Evolutionary conservation across 2,113 vertebrate species (phyloP), one percentile per base, ranked within the genome.

Genomic region (Rhinopithecus roxellana): DNA sequence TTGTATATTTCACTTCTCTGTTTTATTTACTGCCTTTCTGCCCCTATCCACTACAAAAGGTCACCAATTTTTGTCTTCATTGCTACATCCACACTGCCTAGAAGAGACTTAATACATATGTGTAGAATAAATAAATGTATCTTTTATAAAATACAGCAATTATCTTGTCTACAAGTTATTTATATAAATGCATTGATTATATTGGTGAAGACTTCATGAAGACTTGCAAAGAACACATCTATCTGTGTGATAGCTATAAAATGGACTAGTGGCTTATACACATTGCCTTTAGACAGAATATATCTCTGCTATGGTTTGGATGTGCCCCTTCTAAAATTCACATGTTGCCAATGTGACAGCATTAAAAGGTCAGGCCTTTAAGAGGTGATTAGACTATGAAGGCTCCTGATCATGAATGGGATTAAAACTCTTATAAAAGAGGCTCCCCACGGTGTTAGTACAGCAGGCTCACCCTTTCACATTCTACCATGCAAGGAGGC

Each of bases 211-310:
- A 10, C 30, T 82, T 64, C 30, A 5, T 32, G 32, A 64, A 30
- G 27, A 64, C 30, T 32, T 84, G 4, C 64, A 18, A 94, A 83
- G 45, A 89, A 80, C 8, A 5, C 3, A 4, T 0, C 0, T 0
- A 2, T 45, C 16, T 55, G 38, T 43, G 5, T 23, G 20, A 69
- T 50, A 23, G 5, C 43, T 80, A 40, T 59, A n/a, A 57, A 87
- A 84, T 10, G 80, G 4, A 57, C 5, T 32, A n/a, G 2, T 35
- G 12, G 22, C 20, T 45, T 72, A 12, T 6, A 5, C 0, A 14
- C 2, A 3, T 64, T 84, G 8, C 3, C 6, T 43, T 95, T 35
- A 74, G 25, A 55, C 7, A 17, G 27, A 12, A 8, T 8, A 16
- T 13, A 23, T 61, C 11, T 30, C 13, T 67, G 75, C 22, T 35